A percentile compares a stretch with the other conserved stretches of the same genome.
phyloP scores from a whole-genome alignment of 2,888 invertebrate genomes.

The Pseudococcus jackbeardsleyi region DNA sequence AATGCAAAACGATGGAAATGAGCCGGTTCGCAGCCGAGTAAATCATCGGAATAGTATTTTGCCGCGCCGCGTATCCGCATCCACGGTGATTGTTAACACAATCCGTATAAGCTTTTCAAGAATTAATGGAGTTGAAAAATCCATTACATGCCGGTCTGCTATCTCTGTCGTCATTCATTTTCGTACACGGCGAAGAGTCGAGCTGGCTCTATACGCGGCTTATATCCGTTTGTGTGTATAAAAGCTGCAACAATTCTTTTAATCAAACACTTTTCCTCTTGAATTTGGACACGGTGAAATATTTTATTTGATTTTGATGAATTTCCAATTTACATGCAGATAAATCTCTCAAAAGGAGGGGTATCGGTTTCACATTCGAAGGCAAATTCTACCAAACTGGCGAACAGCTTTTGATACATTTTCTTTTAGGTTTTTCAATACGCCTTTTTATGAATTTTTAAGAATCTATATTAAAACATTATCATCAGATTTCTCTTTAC shows the following conservation, averaged over 20 bases:
- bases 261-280: constrained; percentile 35
- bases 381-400: neutral
- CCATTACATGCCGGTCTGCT: constrained; percentile 45
- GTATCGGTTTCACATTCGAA: too few relatives aligned
- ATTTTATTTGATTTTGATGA: constrained; percentile 35
- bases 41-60: constrained; percentile 49
- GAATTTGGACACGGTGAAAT: constrained; percentile 2
- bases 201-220: neutral
- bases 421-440: neutral
- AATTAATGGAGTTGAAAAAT: constrained; percentile 56
- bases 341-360: neutral
- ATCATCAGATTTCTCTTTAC: neutral
- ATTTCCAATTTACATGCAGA: constrained; percentile 48
- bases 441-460: neutral
- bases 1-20: constrained; percentile 55
- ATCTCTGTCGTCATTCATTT: constrained; percentile 47
- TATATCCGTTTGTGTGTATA: neutral
- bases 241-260: constrained; percentile 16
- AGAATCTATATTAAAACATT: neutral
- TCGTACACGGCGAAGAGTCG: neutral
- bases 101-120: constrained; percentile 55
- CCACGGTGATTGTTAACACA: constrained; percentile 55
- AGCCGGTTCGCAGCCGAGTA: constrained; percentile 37
- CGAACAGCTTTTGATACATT: neutral
- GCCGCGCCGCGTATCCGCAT: constrained; percentile 39